A percentile compares a stretch with the other conserved stretches of the same genome.
Evolutionary conservation across 2,888 invertebrate species (phyloP).

Genomic region (Tribolium freemani): DNA sequence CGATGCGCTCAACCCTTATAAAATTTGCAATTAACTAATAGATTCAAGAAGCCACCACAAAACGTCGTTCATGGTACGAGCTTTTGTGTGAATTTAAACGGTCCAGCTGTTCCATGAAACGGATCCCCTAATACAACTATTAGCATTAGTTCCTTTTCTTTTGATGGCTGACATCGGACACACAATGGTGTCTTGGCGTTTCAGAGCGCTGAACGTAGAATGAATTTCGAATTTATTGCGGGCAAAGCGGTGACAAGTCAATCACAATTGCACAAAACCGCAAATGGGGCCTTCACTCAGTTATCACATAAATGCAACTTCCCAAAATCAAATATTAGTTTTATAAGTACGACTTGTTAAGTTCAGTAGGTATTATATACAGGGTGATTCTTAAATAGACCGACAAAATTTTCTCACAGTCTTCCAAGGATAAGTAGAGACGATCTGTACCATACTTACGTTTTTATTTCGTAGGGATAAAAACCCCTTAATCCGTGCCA

Average conservation of each 20-base stretch:
- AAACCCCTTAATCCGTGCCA: too few species aligned
- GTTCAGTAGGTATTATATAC: too few species aligned
- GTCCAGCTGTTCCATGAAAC: conserved; percentile 52
- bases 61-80: conserved; percentile 33
- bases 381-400: too few species aligned
- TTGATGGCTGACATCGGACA: conserved; percentile 44
- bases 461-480: too few species aligned
- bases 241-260: conserved; percentile 17
- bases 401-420: too few species aligned
- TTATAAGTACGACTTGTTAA: too few species aligned
- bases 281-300: neutral
- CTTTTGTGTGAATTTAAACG: conserved; percentile 42
- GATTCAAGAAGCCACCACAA: conserved; percentile 40
- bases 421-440: too few species aligned
- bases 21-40: conserved; percentile 45
- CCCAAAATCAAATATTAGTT: too few species aligned
- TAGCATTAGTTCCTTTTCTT: conserved; percentile 55
- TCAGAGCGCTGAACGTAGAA: conserved; percentile 21
- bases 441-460: too few species aligned
- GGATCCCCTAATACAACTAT: conserved; percentile 56
- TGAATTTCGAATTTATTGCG: conserved; percentile 34
- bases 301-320: neutral
- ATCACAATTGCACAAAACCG: neutral
- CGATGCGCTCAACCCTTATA: conserved; percentile 3
- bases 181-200: conserved; percentile 40